These are phyloP conservation scores for Emydoidea blandingii DNA, from an alignment of 2,797 vertebrate genomes.

Conservation along the genomic window DNA sequence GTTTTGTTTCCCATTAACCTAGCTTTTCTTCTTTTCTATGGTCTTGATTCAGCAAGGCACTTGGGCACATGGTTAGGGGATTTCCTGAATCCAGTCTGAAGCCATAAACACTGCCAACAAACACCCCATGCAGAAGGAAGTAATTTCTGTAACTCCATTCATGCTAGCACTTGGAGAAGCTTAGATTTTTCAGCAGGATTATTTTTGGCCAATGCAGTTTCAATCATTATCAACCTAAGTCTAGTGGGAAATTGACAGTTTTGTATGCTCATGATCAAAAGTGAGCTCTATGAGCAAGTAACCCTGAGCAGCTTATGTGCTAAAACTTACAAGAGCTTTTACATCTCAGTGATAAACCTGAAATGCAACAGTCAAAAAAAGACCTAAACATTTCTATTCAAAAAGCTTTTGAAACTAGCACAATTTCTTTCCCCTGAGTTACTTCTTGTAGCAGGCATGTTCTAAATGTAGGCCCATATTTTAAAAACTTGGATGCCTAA, in stretches of 20 bases:
- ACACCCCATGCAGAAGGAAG: background rate
- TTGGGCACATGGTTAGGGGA: background rate
- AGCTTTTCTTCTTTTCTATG: background rate
- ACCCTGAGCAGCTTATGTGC: background rate
- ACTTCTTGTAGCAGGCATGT: background rate
- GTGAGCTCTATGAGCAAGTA: background rate
- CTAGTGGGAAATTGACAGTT: background rate
- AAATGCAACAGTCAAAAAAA: background rate
- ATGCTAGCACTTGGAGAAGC: background rate
- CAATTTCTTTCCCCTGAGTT: background rate
- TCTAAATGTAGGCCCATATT: background rate
- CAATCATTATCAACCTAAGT: background rate
- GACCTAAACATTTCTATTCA: background rate
- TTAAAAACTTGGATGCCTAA: background rate
- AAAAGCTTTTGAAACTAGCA: background rate
- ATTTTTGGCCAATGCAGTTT: background rate
- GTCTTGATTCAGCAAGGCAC: slow-evolving; percentile 32
- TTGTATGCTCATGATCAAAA: background rate
- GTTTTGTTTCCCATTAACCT: slow-evolving; percentile 22
- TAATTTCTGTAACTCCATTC: background rate
- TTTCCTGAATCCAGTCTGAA: slow-evolving; percentile 18
- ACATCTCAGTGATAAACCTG: background rate
- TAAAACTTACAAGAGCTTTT: background rate
- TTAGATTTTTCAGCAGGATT: background rate
- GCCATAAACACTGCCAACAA: background rate